Conservation (phyloP, 2,797 vertebrate genomes). For the Nasua narica region DNA sequence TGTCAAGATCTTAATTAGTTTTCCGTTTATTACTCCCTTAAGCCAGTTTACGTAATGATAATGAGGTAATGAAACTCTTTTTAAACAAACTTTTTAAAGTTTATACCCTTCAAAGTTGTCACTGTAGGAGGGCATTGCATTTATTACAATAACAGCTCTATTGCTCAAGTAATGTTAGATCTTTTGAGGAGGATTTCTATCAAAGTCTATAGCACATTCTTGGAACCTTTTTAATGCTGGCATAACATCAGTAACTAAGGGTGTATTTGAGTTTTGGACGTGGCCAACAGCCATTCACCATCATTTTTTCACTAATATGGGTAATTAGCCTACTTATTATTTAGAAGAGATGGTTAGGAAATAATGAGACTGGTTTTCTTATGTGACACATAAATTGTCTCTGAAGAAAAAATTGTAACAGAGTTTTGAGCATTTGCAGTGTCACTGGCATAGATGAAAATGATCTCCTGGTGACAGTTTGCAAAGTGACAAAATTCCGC, state of each 20-base stretch:
- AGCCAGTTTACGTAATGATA: neutral
- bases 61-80: neutral
- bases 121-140: neutral
- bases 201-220: neutral
- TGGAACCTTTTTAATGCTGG: neutral
- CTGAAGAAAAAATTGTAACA: neutral
- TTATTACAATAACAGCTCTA: neutral
- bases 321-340: neutral
- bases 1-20: neutral
- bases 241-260: neutral
- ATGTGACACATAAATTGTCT: neutral
- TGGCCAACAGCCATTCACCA: neutral
- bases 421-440: neutral
- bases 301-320: neutral
- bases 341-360: neutral
- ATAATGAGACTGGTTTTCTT: neutral
- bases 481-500: neutral
- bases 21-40: neutral
- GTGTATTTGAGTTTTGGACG: conserved; percentile 3
- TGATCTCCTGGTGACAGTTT: neutral
- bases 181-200: neutral
- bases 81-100: neutral
- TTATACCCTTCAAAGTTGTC: neutral
- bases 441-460: neutral
- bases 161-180: neutral